A percentile compares a stretch with the other conserved stretches of the same genome.
phyloP scores from a whole-genome alignment of 64 coral and sea anemone genomes.

The Cladopsammia gracilis region DNA sequence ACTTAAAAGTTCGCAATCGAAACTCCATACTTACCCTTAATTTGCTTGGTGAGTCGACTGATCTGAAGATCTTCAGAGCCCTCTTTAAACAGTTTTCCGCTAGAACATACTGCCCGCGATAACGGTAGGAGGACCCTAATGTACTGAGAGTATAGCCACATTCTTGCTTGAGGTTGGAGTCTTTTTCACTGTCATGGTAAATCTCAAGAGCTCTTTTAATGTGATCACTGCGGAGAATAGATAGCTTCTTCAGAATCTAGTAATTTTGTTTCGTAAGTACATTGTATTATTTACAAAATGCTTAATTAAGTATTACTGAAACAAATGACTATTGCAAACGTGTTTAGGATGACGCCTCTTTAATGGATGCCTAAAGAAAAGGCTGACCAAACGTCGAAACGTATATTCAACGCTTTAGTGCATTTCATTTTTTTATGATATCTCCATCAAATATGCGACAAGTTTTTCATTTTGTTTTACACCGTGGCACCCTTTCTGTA shows the following conservation, averaged over 20 bases:
- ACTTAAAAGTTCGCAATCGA: too few relatives aligned
- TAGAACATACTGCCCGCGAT: not conserved
- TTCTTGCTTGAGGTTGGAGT: not conserved
- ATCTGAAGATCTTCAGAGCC: not conserved
- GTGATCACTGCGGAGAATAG: not conserved
- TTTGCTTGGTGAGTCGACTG: not conserved
- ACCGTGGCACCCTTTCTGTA: too few relatives aligned
- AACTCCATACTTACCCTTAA: not conserved
- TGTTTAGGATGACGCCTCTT: too few relatives aligned
- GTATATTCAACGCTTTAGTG: too few relatives aligned
- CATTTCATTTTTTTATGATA: too few relatives aligned
- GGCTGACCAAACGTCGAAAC: too few relatives aligned
- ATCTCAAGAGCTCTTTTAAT: not conserved
- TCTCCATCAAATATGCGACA: too few relatives aligned
- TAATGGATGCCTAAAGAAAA: too few relatives aligned
- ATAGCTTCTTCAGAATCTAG: too few relatives aligned
- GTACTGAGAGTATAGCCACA: constrained; percentile 3
- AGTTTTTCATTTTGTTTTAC: too few relatives aligned
- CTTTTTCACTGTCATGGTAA: not conserved
- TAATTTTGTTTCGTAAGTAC: not conserved
- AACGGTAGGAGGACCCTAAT: constrained; percentile 9
- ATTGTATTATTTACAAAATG: not conserved
- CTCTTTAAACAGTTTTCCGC: not conserved
- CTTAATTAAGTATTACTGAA: too few relatives aligned
- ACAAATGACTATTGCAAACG: too few relatives aligned